Evolutionary conservation across 2,797 vertebrate species (phyloP).

Genomic region (Muraenolepis orangiensis): DNA sequence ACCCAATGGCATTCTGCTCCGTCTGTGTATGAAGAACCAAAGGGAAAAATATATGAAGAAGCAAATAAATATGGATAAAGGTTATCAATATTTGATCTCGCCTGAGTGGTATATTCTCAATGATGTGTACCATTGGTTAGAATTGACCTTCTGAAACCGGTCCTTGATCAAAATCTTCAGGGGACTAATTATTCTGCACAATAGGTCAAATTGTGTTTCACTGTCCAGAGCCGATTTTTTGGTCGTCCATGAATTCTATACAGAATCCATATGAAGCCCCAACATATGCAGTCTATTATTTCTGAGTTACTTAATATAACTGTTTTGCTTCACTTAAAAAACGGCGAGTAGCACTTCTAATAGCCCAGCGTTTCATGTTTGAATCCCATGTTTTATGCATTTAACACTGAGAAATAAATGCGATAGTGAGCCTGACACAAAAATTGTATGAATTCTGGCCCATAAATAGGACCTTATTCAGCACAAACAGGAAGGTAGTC

Average conservation of each 20-base stretch:
- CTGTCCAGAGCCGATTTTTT: no score
- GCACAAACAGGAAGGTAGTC: constrained; percentile 34
- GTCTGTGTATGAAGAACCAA: neutral
- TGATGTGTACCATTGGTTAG: neutral
- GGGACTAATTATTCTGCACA: constrained; percentile 4
- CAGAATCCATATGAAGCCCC: neutral
- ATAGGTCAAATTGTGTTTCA: no score
- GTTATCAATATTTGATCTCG: neutral
- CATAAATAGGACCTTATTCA: constrained; percentile 50
- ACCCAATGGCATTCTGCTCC: neutral
- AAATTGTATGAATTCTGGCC: constrained; percentile 21
- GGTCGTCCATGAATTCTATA: neutral
- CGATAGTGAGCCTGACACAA: constrained; percentile 6
- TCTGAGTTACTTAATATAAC: neutral
- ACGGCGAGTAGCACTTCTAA: neutral
- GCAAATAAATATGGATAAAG: neutral
- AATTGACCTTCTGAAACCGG: no score
- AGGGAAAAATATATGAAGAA: neutral
- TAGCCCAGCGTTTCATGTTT: no score
- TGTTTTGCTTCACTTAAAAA: neutral
- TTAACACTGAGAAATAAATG: constrained; percentile 21
- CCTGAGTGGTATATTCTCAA: neutral
- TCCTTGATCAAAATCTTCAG: no score
- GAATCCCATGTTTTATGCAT: constrained; percentile 23
- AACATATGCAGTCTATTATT: constrained; percentile 1